Conservation (phyloP, 2,113 vertebrate genomes). For the Sitta europaea region DNA sequence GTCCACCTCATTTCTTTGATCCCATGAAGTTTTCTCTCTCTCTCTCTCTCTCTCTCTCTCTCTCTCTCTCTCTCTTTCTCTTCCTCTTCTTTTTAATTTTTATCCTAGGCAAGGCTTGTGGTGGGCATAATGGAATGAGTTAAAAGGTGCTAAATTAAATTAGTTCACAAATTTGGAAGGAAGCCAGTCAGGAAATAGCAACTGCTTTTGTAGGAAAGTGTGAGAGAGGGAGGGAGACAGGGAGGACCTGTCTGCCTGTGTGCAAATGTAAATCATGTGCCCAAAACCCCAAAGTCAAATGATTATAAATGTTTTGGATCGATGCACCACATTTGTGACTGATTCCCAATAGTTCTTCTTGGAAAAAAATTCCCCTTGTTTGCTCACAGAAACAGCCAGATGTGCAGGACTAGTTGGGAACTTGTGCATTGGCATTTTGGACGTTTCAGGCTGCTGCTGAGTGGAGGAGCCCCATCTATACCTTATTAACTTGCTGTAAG, state of each 20-base stretch:
- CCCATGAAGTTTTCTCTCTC: neutral
- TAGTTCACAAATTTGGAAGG: conserved; percentile 7
- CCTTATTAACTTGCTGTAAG: neutral
- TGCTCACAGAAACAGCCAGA: neutral
- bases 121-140: neutral
- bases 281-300: neutral
- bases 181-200: conserved; percentile 28
- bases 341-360: neutral
- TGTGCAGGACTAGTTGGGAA: neutral
- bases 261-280: neutral
- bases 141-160: conserved; percentile 37
- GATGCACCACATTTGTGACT: neutral
- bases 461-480: neutral
- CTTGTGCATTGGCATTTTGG: neutral
- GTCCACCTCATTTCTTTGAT: neutral
- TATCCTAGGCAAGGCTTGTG: neutral
- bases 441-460: neutral
- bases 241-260: neutral
- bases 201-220: neutral
- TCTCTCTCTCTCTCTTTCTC: neutral
- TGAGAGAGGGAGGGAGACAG: neutral
- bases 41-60: too few relatives aligned
- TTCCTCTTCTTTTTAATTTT: neutral
- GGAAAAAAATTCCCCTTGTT: neutral
- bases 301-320: neutral